Evolutionary conservation across 1,140 invertebrate species (phyloP).

Genomic region (Aphidius gifuensis): DNA sequence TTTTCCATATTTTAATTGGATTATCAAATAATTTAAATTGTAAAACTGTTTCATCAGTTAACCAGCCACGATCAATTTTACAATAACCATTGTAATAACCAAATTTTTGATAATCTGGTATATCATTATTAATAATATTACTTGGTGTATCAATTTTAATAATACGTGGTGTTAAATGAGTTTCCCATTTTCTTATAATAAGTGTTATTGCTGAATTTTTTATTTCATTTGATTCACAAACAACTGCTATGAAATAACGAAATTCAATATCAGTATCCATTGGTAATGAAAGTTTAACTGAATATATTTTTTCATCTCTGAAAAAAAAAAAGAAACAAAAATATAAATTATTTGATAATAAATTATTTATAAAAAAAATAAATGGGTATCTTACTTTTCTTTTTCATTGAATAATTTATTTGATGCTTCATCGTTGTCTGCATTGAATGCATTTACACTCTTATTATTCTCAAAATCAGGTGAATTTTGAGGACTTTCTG

Average conservation of each 20-base stretch:
- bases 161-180: slow-evolving; percentile 67
- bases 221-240: slow-evolving; percentile 51
- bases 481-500: slow-evolving; percentile 31
- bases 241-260: slow-evolving; percentile 70
- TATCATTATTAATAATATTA: slow-evolving; percentile 39
- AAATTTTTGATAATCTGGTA: slow-evolving; percentile 59
- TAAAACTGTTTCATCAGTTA: slow-evolving; percentile 80
- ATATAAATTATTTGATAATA: not conserved
- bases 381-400: slow-evolving; percentile 36
- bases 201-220: slow-evolving; percentile 58
- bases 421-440: slow-evolving; percentile 33
- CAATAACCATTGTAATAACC: slow-evolving; percentile 64
- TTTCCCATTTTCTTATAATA: slow-evolving; percentile 81
- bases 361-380: not conserved
- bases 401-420: slow-evolving; percentile 35
- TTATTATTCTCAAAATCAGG: slow-evolving; percentile 40
- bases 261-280: slow-evolving; percentile 67
- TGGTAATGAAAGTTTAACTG: slow-evolving; percentile 57
- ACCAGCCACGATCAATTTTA: slow-evolving; percentile 78
- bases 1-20: slow-evolving; percentile 80
- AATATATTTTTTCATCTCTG: slow-evolving; percentile 44
- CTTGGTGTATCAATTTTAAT: slow-evolving; percentile 52
- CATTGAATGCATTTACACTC: slow-evolving; percentile 36
- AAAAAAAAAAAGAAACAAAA: slow-evolving; percentile 25
- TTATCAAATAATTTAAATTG: slow-evolving; percentile 84